Conservation (phyloP, 2,797 vertebrate species). For the Myripristis murdjan region DNA sequence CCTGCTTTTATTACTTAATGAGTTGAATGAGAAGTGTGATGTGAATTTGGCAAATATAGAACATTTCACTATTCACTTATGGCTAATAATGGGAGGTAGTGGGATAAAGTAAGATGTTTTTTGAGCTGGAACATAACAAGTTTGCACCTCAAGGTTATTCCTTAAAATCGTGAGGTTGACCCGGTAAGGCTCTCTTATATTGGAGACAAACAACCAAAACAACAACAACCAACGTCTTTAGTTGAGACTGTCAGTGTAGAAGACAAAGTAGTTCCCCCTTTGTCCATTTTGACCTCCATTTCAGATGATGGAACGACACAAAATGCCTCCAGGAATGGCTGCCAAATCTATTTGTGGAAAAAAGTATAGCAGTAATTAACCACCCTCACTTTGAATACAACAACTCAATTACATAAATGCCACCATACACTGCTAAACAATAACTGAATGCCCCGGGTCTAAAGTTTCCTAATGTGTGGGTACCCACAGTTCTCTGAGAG, state of each 20-base stretch:
- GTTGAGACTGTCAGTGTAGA: too few species aligned
- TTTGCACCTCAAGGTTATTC: constrained; percentile 19
- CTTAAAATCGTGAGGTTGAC: constrained; percentile 26
- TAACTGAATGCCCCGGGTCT: not conserved
- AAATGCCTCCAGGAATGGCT: too few species aligned
- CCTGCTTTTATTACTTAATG: constrained; percentile 32
- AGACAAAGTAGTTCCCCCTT: too few species aligned
- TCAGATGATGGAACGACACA: too few species aligned
- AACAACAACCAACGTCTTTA: too few species aligned
- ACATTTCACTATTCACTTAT: not conserved
- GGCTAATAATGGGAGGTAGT: not conserved
- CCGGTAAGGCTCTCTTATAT: not conserved
- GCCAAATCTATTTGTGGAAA: too few species aligned
- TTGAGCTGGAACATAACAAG: constrained; percentile 9
- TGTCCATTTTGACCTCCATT: too few species aligned
- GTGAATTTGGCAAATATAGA: constrained; percentile 22
- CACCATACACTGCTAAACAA: not conserved
- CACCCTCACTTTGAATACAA: too few species aligned
- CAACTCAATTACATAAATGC: too few species aligned
- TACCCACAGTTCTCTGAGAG: not conserved
- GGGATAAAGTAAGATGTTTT: constrained; percentile 6
- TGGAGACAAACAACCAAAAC: not conserved
- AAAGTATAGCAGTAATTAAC: too few species aligned
- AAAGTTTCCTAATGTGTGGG: not conserved
- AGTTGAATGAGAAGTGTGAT: not conserved